These are phyloP conservation scores for Calypte anna DNA, from an alignment of 2,113 vertebrate genomes.

Conservation along the genomic window DNA sequence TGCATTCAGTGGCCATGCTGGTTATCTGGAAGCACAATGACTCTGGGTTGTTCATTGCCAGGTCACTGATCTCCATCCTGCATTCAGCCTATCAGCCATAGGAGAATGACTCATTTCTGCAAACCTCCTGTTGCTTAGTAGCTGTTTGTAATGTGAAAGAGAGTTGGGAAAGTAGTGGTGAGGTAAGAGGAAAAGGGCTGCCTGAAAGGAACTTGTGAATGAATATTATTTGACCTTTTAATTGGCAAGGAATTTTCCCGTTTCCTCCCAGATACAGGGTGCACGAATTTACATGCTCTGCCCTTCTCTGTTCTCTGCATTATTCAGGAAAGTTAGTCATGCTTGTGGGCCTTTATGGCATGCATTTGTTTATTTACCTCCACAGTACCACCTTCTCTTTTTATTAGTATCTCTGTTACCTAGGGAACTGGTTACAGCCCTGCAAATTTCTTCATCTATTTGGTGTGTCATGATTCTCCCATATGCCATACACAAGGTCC, in stretches of 20 bases:
- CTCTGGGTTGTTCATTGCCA: background rate
- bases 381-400: background rate
- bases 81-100: background rate
- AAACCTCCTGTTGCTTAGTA: constrained; percentile 29
- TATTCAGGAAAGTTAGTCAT: background rate
- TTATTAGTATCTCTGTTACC: background rate
- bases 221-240: background rate
- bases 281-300: background rate
- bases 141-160: background rate
- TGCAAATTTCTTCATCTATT: background rate
- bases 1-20: background rate
- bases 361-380: background rate
- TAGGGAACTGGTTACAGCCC: constrained; percentile 20
- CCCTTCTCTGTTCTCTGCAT: background rate
- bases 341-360: background rate
- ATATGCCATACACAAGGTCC: background rate
- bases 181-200: background rate
- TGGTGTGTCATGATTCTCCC: background rate
- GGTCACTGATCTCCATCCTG: background rate
- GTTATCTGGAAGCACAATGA: background rate
- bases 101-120: constrained; percentile 8
- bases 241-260: background rate
- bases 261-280: background rate
- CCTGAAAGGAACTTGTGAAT: background rate
- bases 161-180: background rate